Evolutionary conservation across 2,888 invertebrate species (phyloP), one percentile per base, ranked within the genome.

Genomic region (Drosophila rubida): DNA sequence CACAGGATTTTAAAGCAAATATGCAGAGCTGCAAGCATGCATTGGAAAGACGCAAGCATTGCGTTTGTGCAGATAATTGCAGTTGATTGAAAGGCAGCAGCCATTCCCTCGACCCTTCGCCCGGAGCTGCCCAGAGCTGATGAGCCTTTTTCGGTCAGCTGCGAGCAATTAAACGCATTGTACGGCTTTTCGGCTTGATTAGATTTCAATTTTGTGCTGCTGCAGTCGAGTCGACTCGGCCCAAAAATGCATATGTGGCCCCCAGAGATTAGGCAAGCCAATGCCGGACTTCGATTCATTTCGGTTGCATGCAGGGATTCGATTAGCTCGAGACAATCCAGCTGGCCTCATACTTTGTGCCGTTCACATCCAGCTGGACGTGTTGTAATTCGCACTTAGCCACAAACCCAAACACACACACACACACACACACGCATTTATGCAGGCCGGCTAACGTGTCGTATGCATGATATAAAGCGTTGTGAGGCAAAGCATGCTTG

Each of bases 381-480:
- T 81, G 80, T 80, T 75, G 73, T 80, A 78, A 80, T 83, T 81
- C 78, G 75, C 83, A 81, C 83, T 80, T 78, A 60, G 61, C 46
- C 83, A 72, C 41, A 41, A 37, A 37, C 41, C 19, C 54, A 27
- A 48, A 62, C 54, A 44, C 45, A 53, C 37, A 51, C 42, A 42
- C 16, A 42, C 22, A 22, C 59, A 60, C 46, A 46, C 35, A n/a
- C 25, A 32, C 67, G 44, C 68, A 73, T 23, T n/a, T n/a, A n/a
- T n/a, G n/a, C n/a, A n/a, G n/a, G 53, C 59, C 67, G 75, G 55
- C 65, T 68, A 71, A 73, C 80, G 73, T 80, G 75, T 73, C 73
- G 73, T 69, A 74, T 76, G 74, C 76, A 72, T 72, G 83, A 80
- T 62, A 62, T 53, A 55, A 48, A 75, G 71, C 49, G 54, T 32